These are phyloP conservation scores for Xenops minutus DNA, from an alignment of 2,797 vertebrate genomes.

Conservation along the genomic window DNA sequence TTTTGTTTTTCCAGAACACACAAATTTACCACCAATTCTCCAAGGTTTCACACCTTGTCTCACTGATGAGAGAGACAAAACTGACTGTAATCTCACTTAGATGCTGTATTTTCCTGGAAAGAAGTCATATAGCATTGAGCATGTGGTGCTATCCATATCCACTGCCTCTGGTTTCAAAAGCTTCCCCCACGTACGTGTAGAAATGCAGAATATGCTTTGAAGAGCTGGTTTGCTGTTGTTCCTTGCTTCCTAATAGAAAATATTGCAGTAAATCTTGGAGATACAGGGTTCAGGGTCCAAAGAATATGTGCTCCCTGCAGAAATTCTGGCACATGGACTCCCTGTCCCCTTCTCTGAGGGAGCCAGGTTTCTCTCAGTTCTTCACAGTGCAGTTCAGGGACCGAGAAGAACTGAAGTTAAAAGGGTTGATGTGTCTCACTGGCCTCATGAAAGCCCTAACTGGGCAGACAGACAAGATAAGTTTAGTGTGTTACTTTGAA, in stretches of 20 bases:
- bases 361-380: background rate
- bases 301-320: background rate
- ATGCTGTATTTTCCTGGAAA: background rate
- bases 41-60: background rate
- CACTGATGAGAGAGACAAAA: background rate
- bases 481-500: background rate
- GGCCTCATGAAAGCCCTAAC: background rate
- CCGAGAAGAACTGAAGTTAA: background rate
- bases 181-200: background rate
- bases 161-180: background rate
- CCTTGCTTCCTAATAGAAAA: background rate
- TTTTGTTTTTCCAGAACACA: background rate
- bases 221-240: background rate
- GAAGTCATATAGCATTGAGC: background rate
- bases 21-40: background rate
- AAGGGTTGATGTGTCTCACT: background rate
- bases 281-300: background rate
- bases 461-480: background rate
- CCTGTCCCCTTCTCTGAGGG: background rate
- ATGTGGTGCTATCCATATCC: background rate
- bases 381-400: background rate
- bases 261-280: background rate
- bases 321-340: background rate
- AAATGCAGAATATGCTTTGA: background rate
- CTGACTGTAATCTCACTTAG: background rate